These are phyloP conservation scores for Excalfactoria chinensis DNA, from an alignment of 2,113 vertebrate species.

Conservation along the genomic window DNA sequence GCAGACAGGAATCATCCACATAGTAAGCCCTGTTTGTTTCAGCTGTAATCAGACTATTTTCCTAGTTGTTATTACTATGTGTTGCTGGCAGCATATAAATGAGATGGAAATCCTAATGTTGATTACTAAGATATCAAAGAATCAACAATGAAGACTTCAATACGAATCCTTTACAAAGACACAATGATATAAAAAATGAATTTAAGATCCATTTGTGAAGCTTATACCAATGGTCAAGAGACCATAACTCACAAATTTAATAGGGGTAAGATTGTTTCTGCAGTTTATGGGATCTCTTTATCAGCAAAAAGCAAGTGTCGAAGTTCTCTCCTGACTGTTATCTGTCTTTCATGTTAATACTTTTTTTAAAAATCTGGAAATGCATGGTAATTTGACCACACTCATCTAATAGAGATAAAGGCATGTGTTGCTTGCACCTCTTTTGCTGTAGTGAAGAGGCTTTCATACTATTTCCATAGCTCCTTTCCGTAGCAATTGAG, in stretches of 20 bases:
- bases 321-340: background rate
- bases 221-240: background rate
- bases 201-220: background rate
- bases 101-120: background rate
- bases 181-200: background rate
- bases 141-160: background rate
- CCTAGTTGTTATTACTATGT: background rate
- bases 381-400: background rate
- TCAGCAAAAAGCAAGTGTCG: background rate
- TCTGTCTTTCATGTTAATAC: background rate
- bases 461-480: background rate
- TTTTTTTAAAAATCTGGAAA: background rate
- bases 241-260: background rate
- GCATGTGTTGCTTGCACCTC: background rate
- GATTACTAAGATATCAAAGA: background rate
- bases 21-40: conserved; percentile 11
- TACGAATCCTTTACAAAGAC: background rate
- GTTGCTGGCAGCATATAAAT: background rate
- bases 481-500: background rate
- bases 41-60: conserved; percentile 11
- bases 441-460: background rate
- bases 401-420: background rate
- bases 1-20: background rate
- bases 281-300: background rate
- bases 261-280: background rate